Evolutionary conservation across 1,140 invertebrate species (phyloP), one percentile per base, ranked within the genome.

Genomic region (Drosophila sturtevanti): DNA sequence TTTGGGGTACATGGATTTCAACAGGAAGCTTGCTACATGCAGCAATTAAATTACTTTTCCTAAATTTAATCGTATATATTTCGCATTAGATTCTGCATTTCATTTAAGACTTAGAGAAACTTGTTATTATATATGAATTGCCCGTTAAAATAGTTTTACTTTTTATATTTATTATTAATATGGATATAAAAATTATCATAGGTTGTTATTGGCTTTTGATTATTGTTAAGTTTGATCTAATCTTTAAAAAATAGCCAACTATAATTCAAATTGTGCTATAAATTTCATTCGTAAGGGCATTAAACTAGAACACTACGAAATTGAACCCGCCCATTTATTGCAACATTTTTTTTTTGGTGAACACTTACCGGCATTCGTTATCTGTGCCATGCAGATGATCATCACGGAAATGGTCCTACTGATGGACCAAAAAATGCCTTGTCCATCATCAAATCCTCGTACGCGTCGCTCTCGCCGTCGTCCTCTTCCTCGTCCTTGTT

Each of bases 321-420:
- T 0, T 48, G 10, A 31, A 31, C 5, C 27, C 27, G 5, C 27
- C 27, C 22, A 24, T 4, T 4, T 41, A 12, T n/a, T 37, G 11
- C 18, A 18, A 56, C 62, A 67, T 44, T 16, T 62, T 63, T 31
- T 6, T 31, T 31, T 31, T 31, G 5, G 4, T 4, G 3, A 71
- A 72, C 77, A 90, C 89, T 90, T 86, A 90, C 89, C 89, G 80
- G 84, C 81, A 76, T 74, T 77, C 70, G 89, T 82, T 55, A 70
- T 77, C 62, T 82, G 78, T 58, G 79, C 79, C 74, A 91, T 72
- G 65, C 77, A 87, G 85, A 91, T 75, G 72, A 72, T 52, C 72
- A 76, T 31, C 41, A 62, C 68, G 68, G 90, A 59, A 72, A 87
- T 72, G 68, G 68, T 79, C 63, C 69, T 55, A 67, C 38, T 68